Evolutionary conservation across 2,797 vertebrate genomes (phyloP).

Genomic region (Nannoperca australis): DNA sequence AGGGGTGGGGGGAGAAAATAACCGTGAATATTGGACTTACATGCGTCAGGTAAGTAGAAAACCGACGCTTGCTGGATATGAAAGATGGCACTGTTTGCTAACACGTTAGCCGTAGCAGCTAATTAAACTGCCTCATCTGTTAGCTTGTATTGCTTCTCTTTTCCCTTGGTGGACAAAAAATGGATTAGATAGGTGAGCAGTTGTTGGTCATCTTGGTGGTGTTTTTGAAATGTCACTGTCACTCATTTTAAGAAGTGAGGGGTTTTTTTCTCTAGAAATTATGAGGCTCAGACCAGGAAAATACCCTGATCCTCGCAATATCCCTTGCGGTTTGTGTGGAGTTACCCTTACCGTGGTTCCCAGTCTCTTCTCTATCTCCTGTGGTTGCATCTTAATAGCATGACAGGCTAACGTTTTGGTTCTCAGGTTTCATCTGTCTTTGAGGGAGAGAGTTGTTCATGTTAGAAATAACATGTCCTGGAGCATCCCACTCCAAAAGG

Average conservation of each 20-base stretch:
- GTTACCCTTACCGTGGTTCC: conserved; percentile 37
- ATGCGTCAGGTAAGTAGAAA: not conserved
- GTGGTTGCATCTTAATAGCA: conserved; percentile 47
- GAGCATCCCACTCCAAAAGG: conserved; percentile 19
- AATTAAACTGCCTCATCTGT: not conserved
- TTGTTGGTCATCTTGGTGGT: not conserved
- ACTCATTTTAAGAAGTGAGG: not conserved
- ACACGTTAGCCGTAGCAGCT: not conserved
- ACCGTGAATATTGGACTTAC: not conserved
- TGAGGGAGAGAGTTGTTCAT: conserved; percentile 47
- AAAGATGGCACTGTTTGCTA: not conserved
- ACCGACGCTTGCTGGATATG: not conserved
- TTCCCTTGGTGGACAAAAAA: not conserved
- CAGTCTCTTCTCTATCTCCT: conserved; percentile 22
- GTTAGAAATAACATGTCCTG: conserved; percentile 51
- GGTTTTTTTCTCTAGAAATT: conserved; percentile 20
- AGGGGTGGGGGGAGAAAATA: not conserved
- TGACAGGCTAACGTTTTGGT: conserved; percentile 52
- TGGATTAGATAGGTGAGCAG: accelerated
- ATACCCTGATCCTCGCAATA: conserved; percentile 46
- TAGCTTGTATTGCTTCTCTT: not conserved
- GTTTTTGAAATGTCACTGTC: conserved; percentile 8
- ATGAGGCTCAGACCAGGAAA: conserved; percentile 43
- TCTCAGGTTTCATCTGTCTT: conserved; percentile 61
- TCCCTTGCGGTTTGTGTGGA: conserved; percentile 50